Base-by-base conservation (phyloP, 1,140 invertebrate genomes). In the Sitobion miscanthi region DNA sequence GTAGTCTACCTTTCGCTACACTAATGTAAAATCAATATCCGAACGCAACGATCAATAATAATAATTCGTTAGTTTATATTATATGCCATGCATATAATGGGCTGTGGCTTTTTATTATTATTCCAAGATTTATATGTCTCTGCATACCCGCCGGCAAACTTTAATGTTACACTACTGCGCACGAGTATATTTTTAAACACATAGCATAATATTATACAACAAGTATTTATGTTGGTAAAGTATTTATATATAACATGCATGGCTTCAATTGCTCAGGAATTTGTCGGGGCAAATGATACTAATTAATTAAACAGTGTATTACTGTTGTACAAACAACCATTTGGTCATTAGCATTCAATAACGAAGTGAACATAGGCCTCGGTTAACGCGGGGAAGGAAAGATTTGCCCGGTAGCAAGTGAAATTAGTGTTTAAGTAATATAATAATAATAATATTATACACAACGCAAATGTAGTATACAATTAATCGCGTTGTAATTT, bases 181-280 rank as follows among this genome's bases (percentile, higher is more conserved):
- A 86, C 83, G 83, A 86, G 83, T 86, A 86, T 86, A 86, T 45
- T 86, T 86, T 86, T 86, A 86, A 86, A 86, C 83, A 77, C n/a
- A 77, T 77, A n/a, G 42, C 52, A 54, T 21, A 38, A 20, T 85
- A 47, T 85, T 47, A 86, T 86, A 45, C 42, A 85, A 85, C 35
- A 23, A 25, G 42, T 45, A 86, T 42, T 38, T 25, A 86, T 14
- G 35, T 38, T 83, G 4, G 38, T 42, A 83, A 42, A n/a, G 30
- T 69, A n/a, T 69, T 69, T 69, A 69, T 69, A 69, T 25, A 30
- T 25, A 85, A 30, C 42, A 30, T 25, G 83, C 83, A 86, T 17
- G 83, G 25, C 9, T 86, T 86, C 25, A 42, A 86, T 47, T 47
- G 85, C 42, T 42, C 14, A 17, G 85, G 42, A 86, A 47, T 86